Evolutionary conservation across 1,140 invertebrate species (phyloP), one percentile per base, ranked within the genome.

Genomic region (Leptinotarsa lineolata): DNA sequence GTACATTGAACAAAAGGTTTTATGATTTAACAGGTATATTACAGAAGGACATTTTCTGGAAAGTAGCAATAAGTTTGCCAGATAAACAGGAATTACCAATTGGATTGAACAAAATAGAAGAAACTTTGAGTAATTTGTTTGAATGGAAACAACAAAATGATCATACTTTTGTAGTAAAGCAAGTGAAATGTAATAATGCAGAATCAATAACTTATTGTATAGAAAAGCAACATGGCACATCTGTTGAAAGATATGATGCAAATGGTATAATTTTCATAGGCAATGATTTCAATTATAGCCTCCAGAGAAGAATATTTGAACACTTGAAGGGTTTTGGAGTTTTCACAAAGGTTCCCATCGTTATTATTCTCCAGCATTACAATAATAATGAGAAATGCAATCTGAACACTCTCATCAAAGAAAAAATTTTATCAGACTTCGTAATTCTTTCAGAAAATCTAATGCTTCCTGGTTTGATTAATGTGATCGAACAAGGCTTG

Each of bases 1-100:
- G 85, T 22, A 77, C 85, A 63, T 80, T 88, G 16, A 72, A 85
- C 60, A 84, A 85, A 79, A 83, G 85, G 48, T 85, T 85, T 76
- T 85, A 84, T 77, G 83, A 86, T 78, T 84, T 86, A 39, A 84
- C 72, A 71, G 86, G 85, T 78, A 85, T 85, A 60, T 85, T 86
- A 70, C 85, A 85, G 64, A 85, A 87, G 73, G 86, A 87, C 74
- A 83, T 88, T 65, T 92, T 88, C 81, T 93, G 90, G 90, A 93
- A 93, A 84, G 76, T 92, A 22, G 82, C 89, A n/a, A 78, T 92
- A 18, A 88, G 89, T 0, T 85, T 90, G 69, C 89, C 90, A 16
- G 81, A 86, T 69, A 71, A 82, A 15, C 73, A 74, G 2, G 85
- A 85, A 76, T 77, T 82, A 13, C 46, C 72, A 0, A 83, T 80